phyloP scores from a whole-genome alignment of 2,888 invertebrate species.

The Blastobasis lacticolella region DNA sequence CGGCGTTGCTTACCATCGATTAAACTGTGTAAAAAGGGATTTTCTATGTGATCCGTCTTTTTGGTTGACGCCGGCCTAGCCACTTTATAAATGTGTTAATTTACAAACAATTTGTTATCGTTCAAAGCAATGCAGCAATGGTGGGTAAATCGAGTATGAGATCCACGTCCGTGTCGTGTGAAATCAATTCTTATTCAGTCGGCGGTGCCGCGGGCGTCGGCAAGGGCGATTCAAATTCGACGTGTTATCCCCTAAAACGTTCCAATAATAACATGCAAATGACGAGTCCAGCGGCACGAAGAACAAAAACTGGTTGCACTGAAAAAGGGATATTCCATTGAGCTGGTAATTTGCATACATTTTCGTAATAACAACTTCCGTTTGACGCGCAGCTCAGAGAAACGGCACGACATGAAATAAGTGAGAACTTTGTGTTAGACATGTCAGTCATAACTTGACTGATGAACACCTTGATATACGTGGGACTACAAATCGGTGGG shows the following conservation, averaged over 20 bases:
- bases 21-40: constrained; percentile 40
- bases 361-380: constrained; percentile 67
- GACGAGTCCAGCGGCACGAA: constrained; percentile 44
- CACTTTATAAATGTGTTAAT: constrained; percentile 10
- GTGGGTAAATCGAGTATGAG: no score
- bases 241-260: constrained; percentile 58
- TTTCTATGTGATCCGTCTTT: constrained; percentile 32
- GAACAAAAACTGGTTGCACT: constrained; percentile 45
- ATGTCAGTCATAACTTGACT: no score
- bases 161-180: constrained; percentile 33
- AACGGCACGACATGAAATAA: no score
- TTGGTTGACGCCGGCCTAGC: constrained; percentile 15
- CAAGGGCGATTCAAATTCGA: constrained; percentile 56
- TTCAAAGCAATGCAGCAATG: no score
- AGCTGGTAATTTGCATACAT: constrained; percentile 63
- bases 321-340: constrained; percentile 48
- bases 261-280: constrained; percentile 67
- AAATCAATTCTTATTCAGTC: constrained; percentile 53
- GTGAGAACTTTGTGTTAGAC: no score
- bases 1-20: constrained; percentile 44
- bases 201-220: constrained; percentile 38
- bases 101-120: background rate
- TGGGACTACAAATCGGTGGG: no score
- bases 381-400: constrained; percentile 17
- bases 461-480: no score